Evolutionary conservation across 2,797 vertebrate species (phyloP), one percentile per base, ranked within the genome.

Genomic region (Yasuhikotakia modesta): DNA sequence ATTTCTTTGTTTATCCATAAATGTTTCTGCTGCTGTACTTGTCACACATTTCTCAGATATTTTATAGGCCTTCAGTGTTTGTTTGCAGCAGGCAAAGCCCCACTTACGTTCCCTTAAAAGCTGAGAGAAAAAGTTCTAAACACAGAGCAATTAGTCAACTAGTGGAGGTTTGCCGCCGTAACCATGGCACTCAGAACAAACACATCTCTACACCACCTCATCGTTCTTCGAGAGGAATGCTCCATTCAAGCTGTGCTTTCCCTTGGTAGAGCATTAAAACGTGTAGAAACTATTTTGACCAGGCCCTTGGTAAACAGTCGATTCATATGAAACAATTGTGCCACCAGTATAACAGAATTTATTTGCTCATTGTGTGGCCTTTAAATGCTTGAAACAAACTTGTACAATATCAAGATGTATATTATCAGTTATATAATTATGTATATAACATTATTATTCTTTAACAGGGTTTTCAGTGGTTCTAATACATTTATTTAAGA

Each of bases 141-240:
- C 57, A 68, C 46, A 52, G 61, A 63, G 10, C 19, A 32, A 8
- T 13, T 60, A 17, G 11, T 66, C 45, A 63, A 57, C 32, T 39
- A 72, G 52, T 46, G 8, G 46, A 68, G 46, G 70, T 70, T 80
- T 79, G 60, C 43, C 68, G 58, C 2, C 2, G 76, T 78, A 46
- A 14, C 71, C 75, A 73, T 61, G 57, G 75, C 35, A 57, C 50
- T 50, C 11, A 16, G n/a, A 57, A 46, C 71, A 76, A 83, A 81
- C 70, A 73, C 30, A 60, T 50, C 66, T 5, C 39, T 73, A n/a
- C 22, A 73, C 57, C 16, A 43, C 43, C 22, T 13, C 11, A 8
- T 57, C 63, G 50, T 55, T 66, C 19, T 24, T 50, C 60, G 60
- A 43, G 46, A 73, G 45, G 12, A 57, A 13, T 45, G 11, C 32